Conservation (phyloP, 2,113 vertebrate species). For the Lanius collurio region DNA sequence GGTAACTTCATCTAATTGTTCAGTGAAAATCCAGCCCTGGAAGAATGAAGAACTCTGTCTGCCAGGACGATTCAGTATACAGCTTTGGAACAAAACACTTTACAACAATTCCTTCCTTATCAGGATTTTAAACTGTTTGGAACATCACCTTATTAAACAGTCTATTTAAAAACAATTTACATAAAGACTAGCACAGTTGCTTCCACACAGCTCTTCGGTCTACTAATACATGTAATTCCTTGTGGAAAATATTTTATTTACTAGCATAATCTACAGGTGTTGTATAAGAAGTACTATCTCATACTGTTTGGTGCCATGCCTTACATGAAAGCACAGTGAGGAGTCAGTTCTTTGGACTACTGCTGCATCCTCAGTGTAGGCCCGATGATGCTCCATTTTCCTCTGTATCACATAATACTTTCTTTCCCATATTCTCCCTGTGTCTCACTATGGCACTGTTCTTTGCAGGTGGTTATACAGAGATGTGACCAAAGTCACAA, state of each 20-base stretch:
- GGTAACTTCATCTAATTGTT: background rate
- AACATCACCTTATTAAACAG: background rate
- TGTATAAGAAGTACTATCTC: background rate
- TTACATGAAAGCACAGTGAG: background rate
- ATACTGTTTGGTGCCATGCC: background rate
- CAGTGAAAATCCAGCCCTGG: background rate
- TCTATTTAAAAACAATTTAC: constrained; percentile 4
- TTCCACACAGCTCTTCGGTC: background rate
- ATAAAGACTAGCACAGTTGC: background rate
- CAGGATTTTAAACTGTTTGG: constrained; percentile 4
- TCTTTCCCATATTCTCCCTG: background rate
- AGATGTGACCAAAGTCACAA: background rate
- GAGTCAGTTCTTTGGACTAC: background rate
- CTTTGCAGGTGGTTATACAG: background rate
- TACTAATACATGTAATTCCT: background rate
- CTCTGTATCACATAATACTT: background rate
- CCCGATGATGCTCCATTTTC: background rate
- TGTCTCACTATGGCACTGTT: background rate
- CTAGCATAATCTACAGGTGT: background rate
- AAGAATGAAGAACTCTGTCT: background rate
- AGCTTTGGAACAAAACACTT: background rate
- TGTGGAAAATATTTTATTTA: background rate
- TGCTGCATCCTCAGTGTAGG: background rate
- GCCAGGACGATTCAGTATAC: background rate
- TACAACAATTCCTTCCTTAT: constrained; percentile 21